A percentile compares a stretch with the other conserved stretches of the same genome.
Conservation (phyloP, 1,140 invertebrate genomes). For the Drosophila bifasciata region DNA sequence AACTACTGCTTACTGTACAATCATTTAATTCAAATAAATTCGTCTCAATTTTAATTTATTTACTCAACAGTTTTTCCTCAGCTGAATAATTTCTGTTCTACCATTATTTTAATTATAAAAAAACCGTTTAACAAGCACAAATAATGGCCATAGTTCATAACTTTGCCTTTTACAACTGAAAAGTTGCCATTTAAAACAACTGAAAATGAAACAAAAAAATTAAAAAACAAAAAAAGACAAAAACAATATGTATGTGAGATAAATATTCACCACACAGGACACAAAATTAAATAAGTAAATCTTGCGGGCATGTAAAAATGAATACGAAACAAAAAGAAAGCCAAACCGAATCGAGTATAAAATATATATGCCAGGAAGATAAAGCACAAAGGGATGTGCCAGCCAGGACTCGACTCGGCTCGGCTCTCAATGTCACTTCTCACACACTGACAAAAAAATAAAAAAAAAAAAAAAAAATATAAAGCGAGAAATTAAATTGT, state of each 20-base stretch:
- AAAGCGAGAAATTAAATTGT: slow-evolving; percentile 58
- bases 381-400: slow-evolving; percentile 58
- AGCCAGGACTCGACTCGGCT: slow-evolving; percentile 35
- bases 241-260: slow-evolving; percentile 11
- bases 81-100: too few species aligned
- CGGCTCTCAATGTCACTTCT: slow-evolving; percentile 49
- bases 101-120: too few species aligned
- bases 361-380: slow-evolving; percentile 42
- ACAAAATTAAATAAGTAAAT: slow-evolving; percentile 71
- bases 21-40: too few species aligned
- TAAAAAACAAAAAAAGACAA: slow-evolving; percentile 27
- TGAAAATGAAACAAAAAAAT: slow-evolving; percentile 37
- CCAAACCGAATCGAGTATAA: slow-evolving; percentile 39
- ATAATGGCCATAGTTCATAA: too few species aligned
- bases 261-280: slow-evolving; percentile 39
- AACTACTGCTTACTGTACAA: too few species aligned
- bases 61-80: too few species aligned
- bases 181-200: slow-evolving; percentile 3
- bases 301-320: slow-evolving; percentile 45
- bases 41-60: too few species aligned
- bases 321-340: slow-evolving; percentile 33
- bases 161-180: too few species aligned
- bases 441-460: slow-evolving; percentile 16
- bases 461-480: slow-evolving; percentile 13
- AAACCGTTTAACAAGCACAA: too few species aligned